Evolutionary conservation across 2,797 vertebrate species (phyloP), one percentile per base, ranked within the genome.

Genomic region (Enteromius radiatus): DNA sequence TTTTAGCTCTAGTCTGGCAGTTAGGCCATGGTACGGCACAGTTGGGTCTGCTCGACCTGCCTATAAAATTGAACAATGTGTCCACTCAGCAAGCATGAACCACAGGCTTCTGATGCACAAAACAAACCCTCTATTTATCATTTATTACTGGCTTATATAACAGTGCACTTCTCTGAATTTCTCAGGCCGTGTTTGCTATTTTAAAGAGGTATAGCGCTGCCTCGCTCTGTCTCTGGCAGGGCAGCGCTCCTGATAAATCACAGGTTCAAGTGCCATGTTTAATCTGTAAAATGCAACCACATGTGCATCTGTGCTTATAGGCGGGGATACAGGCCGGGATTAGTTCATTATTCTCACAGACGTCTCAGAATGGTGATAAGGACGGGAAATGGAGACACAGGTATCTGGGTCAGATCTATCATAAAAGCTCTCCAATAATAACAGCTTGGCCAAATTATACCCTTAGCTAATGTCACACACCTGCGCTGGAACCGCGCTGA

Each of bases 321-420:
- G 49, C 7, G 28, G 10, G 28, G 73, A 68, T 56, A 52, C 5
- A 1, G 19, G 36, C 14, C 2, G n/a, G 49, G 45, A 76, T 68
- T 76, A 76, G 47, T 82, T 76, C 26, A 67, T 76, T 76, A 54
- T 76, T 68, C 61, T 73, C 80, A 64, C 33, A 80, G 81, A 63
- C 9, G 23, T 85, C 79, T 85, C 73, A 63, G 69, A 84, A 83
- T 76, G 69, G 45, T 49, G 79, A 86, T 82, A 87, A 85, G 82
- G 54, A 73, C 11, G 15, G 54, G 45, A 83, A 82, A 49, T 68
- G 43, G 63, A 80, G 70, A 61, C 77, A 41, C 28, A 28, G 75
- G 76, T 79, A 85, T 85, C 76, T 74, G 64, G 76, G 76, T 59
- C 68, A 69, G 70, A 86, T 86, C 71, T 80, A 61, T 65, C 47